A percentile compares a stretch with the other conserved stretches of the same genome.
These are phyloP conservation scores for Alectoris magna DNA, from an alignment of 2,797 vertebrate genomes.

Conservation along the genomic window DNA sequence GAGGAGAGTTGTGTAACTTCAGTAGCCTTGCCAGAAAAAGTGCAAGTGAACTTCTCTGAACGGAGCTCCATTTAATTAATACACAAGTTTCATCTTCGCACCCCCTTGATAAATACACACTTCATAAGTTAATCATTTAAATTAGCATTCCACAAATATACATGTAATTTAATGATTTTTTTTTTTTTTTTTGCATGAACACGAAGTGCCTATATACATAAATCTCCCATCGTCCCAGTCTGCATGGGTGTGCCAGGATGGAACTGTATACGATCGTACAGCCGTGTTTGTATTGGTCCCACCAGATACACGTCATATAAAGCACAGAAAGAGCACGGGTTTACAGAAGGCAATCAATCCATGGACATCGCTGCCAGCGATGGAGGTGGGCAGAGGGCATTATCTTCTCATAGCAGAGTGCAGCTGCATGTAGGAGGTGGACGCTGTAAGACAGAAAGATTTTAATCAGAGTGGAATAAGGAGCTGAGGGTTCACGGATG, in stretches of 20 bases:
- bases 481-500: neutral
- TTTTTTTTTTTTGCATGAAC: slow-evolving; percentile 77
- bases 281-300: slow-evolving; percentile 89
- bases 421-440: slow-evolving; percentile 86
- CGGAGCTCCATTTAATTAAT: slow-evolving; percentile 75
- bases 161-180: slow-evolving; percentile 82
- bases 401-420: slow-evolving; percentile 94
- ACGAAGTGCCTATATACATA: slow-evolving; percentile 86
- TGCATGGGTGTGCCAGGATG: slow-evolving; percentile 79
- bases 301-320: slow-evolving; percentile 82
- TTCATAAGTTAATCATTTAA: slow-evolving; percentile 97
- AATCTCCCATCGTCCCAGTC: slow-evolving; percentile 75
- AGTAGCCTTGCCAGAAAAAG: slow-evolving; percentile 88
- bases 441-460: slow-evolving; percentile 80
- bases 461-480: neutral
- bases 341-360: slow-evolving; percentile 87
- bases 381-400: slow-evolving; percentile 63
- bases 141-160: slow-evolving; percentile 98
- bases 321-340: slow-evolving; percentile 85
- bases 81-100: slow-evolving; percentile 77
- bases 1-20: slow-evolving; percentile 88
- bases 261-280: slow-evolving; percentile 78
- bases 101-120: slow-evolving; percentile 87
- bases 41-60: slow-evolving; percentile 83
- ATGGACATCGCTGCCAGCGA: slow-evolving; percentile 80